phyloP scores from a whole-genome alignment of 2,888 invertebrate species.

The Metopia argyrocephala region DNA sequence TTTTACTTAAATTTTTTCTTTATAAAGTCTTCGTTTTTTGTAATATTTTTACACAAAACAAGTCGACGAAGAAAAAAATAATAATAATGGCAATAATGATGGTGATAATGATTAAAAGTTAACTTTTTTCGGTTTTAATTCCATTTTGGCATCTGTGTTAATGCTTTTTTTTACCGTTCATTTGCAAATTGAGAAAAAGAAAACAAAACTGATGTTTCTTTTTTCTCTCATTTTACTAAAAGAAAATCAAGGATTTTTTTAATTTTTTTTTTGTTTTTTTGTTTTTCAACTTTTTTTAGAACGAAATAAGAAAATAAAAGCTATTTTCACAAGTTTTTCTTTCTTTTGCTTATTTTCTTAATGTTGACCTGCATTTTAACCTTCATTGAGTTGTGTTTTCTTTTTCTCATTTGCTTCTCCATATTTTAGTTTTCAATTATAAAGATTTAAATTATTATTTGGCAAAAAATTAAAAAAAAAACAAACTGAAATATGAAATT shows the following conservation, averaged over 20 bases:
- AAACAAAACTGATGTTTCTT: constrained; percentile 29
- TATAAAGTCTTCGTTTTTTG: no score
- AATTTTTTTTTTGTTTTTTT: not conserved
- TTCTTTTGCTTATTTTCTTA: constrained; percentile 47
- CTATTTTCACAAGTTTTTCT: constrained; percentile 46
- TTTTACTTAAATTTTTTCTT: no score
- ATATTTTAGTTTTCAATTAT: not conserved
- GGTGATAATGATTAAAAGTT: no score
- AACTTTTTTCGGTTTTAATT: not conserved
- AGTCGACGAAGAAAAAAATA: no score
- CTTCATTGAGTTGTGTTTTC: constrained; percentile 26
- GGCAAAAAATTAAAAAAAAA: not conserved
- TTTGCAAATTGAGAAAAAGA: constrained; percentile 4
- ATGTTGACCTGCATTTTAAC: constrained; percentile 52
- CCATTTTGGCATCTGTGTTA: constrained; percentile 31
- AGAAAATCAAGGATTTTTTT: no score
- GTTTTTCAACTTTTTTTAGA: not conserved
- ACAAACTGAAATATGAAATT: not conserved
- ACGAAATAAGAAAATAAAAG: not conserved
- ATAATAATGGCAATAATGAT: no score
- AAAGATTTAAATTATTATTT: not conserved
- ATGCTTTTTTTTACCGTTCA: not conserved
- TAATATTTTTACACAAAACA: no score
- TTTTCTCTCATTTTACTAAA: not conserved
- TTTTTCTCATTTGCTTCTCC: not conserved